Evolutionary conservation across 2,888 invertebrate species (phyloP), one percentile per base, ranked within the genome.

Genomic region (Drosophila mulleri): DNA sequence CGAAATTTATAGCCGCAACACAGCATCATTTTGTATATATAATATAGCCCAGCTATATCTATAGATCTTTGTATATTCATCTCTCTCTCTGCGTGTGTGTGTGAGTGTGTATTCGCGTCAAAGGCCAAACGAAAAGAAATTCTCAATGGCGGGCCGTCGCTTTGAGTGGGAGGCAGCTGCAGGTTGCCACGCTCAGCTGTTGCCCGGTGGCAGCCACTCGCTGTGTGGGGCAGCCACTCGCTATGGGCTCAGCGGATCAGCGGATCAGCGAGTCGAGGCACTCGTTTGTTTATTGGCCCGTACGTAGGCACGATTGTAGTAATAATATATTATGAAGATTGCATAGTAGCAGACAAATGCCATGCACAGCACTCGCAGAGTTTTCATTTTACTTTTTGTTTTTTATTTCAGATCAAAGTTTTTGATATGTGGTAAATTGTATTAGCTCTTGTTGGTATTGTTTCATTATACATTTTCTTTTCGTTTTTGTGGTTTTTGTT

Each of bases 241-340:
- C 37, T 12, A 20, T n/a, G 41, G 7, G 37, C 5, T 14, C 37
- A 2, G 56, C 14, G 18, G 37, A 16, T 39, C 37, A 2, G 61
- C 14, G 18, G 18, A 14, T 61, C 62, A 67, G 20, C 62, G 52
- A 59, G 29, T 37, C 16, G 32, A 1, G 16, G 26, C 50, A 63
- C 29, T 67, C 65, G 71, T 35, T 32, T 20, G 11, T 45, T 67
- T 62, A 14, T 57, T 64, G 61, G 65, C 39, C 72, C 71, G 80
- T 42, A 89, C 53, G 68, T 83, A 84, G 58, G 82, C 83, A 44
- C 85, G 84, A 79, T 91, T 79, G 74, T 89, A 80, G 78, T 89
- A 91, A 75, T 91, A 91, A 75, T 90, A 91, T 70, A 83, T 68
- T 59, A 91, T 50, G 59, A 91, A 91, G 32, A 89, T 70, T 69